Evolutionary conservation across 2,113 vertebrate genomes (phyloP), one percentile per base, ranked within the genome.

Genomic region (Naja naja): DNA sequence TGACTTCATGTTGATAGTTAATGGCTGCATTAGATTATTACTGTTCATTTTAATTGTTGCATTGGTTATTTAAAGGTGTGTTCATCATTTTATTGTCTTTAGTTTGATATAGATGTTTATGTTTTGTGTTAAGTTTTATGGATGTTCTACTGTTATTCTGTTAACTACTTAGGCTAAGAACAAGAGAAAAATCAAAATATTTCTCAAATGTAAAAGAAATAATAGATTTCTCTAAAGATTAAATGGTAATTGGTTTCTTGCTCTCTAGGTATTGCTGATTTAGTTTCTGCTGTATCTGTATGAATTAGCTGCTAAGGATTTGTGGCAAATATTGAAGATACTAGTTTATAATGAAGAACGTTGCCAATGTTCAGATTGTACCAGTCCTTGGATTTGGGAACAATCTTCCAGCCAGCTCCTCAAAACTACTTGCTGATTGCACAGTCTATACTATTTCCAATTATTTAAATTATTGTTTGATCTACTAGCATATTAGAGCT

Each of bases 251-350:
- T 90, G 34, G 43, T 94, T 90, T 25, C 74, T 52, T 88, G 27
- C 88, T 95, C 93, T 94, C 5, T 95, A 99, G 98, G 98, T 93
- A 98, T 99, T 92, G 98, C 98, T 69, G 98, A 99, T 94, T 97
- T 95, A 3, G 98, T 99, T 90, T 97, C 98, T 90, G 97, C 97
- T 39, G 98, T 98, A 85, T 97, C 97, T 95, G 96, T 99, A 91
- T 99, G 97, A 98, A 6, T 0, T 69, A 49, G 22, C 43, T 88
- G 81, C 3, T 87, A 85, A 92, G 16, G 54, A 45, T 34, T 2
- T 47, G 54, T 10, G 8, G 54, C 2, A 34, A 52, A 49, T 1
- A 0, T 87, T 88, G 91, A 87, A 54, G 56, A 30, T 16, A 87
- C 47, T 64, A 14, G 8, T 43, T 11, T 34, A 3, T 30, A 2